phyloP scores from a whole-genome alignment of 2,113 vertebrate species.

The Lasiurus cinereus region DNA sequence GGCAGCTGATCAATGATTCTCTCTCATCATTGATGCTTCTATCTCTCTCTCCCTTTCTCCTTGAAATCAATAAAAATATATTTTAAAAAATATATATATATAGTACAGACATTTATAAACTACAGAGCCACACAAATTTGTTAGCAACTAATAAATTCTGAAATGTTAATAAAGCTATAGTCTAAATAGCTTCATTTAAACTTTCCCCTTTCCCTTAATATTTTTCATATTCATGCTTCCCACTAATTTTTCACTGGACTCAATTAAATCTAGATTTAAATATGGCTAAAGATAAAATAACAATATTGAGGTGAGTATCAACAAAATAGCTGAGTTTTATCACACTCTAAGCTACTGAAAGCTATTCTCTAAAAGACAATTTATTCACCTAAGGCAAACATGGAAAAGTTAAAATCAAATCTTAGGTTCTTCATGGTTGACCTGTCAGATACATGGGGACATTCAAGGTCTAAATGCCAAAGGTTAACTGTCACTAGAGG shows the following conservation, averaged over 20 bases:
- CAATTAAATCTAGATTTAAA: slow-evolving; percentile 58
- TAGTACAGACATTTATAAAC: slow-evolving; percentile 38
- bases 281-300: slow-evolving; percentile 33
- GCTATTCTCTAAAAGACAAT: slow-evolving; percentile 33
- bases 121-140: slow-evolving; percentile 44
- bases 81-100: no score
- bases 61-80: no score
- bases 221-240: slow-evolving; percentile 46
- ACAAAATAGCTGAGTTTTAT: slow-evolving; percentile 38
- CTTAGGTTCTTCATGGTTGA: neutral
- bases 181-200: slow-evolving; percentile 56
- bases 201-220: neutral
- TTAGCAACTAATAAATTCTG: slow-evolving; percentile 49
- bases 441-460: neutral
- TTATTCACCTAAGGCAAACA: slow-evolving; percentile 10
- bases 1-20: no score
- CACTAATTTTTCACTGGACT: slow-evolving; percentile 43
- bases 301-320: slow-evolving; percentile 37
- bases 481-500: neutral
- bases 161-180: slow-evolving; percentile 55
- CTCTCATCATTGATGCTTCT: no score
- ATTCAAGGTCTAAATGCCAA: neutral
- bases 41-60: no score
- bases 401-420: neutral
- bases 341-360: slow-evolving; percentile 24